phyloP scores from a whole-genome alignment of 2,113 vertebrate genomes.

The Gila orcuttii region DNA sequence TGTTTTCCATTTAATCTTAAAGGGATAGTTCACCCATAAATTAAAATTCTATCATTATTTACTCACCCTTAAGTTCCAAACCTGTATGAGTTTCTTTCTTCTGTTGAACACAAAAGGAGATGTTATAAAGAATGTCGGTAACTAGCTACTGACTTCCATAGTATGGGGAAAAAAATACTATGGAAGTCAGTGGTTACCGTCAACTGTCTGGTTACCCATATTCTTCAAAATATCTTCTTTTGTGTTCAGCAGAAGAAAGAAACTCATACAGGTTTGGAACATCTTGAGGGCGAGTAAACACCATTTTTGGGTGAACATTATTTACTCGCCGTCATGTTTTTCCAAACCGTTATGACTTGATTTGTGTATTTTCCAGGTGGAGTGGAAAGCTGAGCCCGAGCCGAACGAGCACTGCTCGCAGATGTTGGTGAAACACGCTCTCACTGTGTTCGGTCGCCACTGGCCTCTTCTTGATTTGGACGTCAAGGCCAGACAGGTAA shows the following conservation, averaged over 20 bases:
- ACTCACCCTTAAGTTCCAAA: background rate
- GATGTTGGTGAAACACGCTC: slow-evolving; percentile 75
- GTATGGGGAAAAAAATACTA: too few relatives aligned
- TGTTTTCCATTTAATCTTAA: too few relatives aligned
- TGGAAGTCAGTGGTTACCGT: too few relatives aligned
- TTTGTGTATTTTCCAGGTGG: slow-evolving; percentile 65
- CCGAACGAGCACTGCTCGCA: slow-evolving; percentile 80
- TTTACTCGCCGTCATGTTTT: background rate
- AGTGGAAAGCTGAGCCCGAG: slow-evolving; percentile 76
- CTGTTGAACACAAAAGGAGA: too few relatives aligned
- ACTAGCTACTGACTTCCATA: too few relatives aligned
- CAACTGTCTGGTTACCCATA: too few relatives aligned
- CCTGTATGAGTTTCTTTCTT: too few relatives aligned
- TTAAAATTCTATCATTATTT: background rate
- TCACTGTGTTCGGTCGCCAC: slow-evolving; percentile 74
- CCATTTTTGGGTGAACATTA: background rate
- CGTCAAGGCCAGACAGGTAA: slow-evolving; percentile 81
- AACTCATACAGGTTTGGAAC: too few relatives aligned
- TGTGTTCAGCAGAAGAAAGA: too few relatives aligned
- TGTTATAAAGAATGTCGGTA: too few relatives aligned
- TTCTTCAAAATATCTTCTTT: too few relatives aligned
- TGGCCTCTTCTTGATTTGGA: slow-evolving; percentile 74
- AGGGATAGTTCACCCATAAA: background rate
- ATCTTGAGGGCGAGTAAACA: too few relatives aligned
- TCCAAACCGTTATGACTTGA: background rate